A percentile compares a stretch with the other conserved stretches of the same genome.
Conservation (phyloP, 2,888 invertebrate species). For the Caenorhabditis wallacei region DNA sequence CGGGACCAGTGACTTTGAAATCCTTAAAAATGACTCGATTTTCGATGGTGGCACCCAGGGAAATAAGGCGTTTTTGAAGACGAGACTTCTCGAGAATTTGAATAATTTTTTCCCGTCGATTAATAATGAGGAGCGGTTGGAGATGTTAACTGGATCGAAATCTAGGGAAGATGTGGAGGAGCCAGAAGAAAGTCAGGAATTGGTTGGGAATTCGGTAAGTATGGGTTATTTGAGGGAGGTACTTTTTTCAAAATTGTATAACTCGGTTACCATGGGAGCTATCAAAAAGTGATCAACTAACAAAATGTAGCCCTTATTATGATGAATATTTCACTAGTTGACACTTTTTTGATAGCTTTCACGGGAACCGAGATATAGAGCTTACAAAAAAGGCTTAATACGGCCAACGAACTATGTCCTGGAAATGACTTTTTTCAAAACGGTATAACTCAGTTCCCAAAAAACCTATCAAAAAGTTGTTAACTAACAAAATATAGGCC, state of each 20-base stretch:
- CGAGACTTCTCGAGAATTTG: slow-evolving; percentile 62
- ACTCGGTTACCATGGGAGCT: no score
- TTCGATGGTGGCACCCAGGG: slow-evolving; percentile 41
- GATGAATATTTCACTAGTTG: no score
- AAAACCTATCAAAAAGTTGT: background rate
- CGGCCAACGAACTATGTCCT: no score
- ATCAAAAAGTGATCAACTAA: no score
- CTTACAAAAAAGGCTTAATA: no score
- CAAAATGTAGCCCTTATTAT: no score
- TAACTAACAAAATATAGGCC: no score
- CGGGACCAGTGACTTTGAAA: slow-evolving; percentile 38
- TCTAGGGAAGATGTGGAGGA: slow-evolving; percentile 13
- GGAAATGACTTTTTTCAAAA: no score
- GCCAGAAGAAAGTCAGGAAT: background rate
- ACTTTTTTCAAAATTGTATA: background rate
- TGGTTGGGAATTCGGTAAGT: slow-evolving; percentile 33
- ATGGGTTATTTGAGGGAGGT: background rate
- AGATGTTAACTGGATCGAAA: slow-evolving; percentile 52
- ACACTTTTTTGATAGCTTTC: no score
- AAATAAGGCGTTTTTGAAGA: slow-evolving; percentile 62
- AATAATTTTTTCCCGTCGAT: slow-evolving; percentile 66
- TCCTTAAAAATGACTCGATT: slow-evolving; percentile 55
- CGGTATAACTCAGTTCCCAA: no score
- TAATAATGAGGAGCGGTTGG: slow-evolving; percentile 50
- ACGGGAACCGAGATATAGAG: no score